Base-by-base conservation (phyloP, 92 coral and sea anemone genomes). In the Paramuricea clavata region DNA sequence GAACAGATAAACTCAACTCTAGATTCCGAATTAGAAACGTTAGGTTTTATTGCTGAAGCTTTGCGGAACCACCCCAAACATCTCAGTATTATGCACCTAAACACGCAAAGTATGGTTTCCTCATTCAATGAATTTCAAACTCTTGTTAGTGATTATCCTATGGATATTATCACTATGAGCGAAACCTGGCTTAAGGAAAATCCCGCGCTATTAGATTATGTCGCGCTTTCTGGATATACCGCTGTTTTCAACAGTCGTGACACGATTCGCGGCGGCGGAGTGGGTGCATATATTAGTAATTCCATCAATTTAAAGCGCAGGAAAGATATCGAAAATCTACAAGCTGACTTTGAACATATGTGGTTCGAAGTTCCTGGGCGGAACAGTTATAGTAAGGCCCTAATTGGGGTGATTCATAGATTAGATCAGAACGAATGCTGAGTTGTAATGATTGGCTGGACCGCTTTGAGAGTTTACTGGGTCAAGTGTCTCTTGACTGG, bases 401-500 rank as follows among this genome's bases (percentile, higher is more conserved):
- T 3, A 44, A 60, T 86, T 32, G 89, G 85, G 19, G 85, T 76
- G 4, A 76, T 86, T 28, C 76, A 86, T 49, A 76, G 85, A n/a
- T n/a, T n/a, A n/a, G n/a, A 64, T 78, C 90, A n/a, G 61, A 39
- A 39, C 44, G 44, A 4, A 39, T 39, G 44, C 12, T 4, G 44
- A 39, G 10, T 10, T 39, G 4, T 39, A 10, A 39, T 4, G 10
- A 4, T 39, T 39, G 44, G 44, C 4, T 39, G 44, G 44, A 39
- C 44, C 4, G 10, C 6, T 10, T 15, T 5, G 17, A 47, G 10
- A 47, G 17, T 47, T 12, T 47, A 47, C 2, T 89, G 15, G 35
- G 89, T 21, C 41, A 85, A 41, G n/a, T 89, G 19, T 76, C 71
- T n/a, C 81, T 42, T 31, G 74, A 43, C 36, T 86, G 94, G 92